phyloP scores from a whole-genome alignment of 2,797 vertebrate species.

The Hypotaenidia okinawae region DNA sequence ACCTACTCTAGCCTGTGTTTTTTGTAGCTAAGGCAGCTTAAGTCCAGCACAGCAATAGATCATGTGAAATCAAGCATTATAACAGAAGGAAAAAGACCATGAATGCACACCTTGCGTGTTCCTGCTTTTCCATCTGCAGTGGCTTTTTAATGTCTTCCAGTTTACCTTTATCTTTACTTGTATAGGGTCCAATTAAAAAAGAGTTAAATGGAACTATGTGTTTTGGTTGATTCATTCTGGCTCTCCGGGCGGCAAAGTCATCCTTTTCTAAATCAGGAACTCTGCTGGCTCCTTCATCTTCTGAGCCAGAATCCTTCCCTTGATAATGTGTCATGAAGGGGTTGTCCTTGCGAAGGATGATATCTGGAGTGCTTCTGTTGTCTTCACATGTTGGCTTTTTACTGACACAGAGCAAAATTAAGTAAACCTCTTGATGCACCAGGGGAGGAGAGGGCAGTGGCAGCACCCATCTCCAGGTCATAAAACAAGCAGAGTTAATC shows the following conservation, averaged over 20 bases:
- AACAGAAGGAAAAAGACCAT: constrained; percentile 10
- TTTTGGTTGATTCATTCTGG: constrained; percentile 78
- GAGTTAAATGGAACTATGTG: constrained; percentile 62
- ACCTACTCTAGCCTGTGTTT: neutral
- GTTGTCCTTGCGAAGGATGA: constrained; percentile 88
- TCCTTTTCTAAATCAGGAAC: constrained; percentile 91
- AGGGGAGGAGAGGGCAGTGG: neutral
- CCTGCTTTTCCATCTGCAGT: constrained; percentile 56
- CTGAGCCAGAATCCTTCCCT: constrained; percentile 82
- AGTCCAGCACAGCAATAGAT: neutral
- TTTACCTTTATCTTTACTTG: constrained; percentile 61
- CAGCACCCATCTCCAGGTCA: constrained; percentile 2
- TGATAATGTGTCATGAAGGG: constrained; percentile 80
- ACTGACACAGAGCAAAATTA: constrained; percentile 71
- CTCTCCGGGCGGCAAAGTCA: constrained; percentile 86
- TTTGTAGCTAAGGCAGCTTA: neutral
- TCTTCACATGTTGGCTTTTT: constrained; percentile 74
- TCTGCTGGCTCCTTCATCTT: constrained; percentile 74
- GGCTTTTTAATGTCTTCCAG: constrained; percentile 46
- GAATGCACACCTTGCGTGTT: constrained; percentile 76
- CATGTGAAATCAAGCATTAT: neutral
- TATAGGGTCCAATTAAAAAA: constrained; percentile 75
- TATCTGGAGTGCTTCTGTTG: constrained; percentile 77
- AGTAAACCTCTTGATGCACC: constrained; percentile 46
- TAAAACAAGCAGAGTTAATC: constrained; percentile 15